Evolutionary conservation across 2,797 vertebrate species (phyloP).

Genomic region (Lacerta agilis): DNA sequence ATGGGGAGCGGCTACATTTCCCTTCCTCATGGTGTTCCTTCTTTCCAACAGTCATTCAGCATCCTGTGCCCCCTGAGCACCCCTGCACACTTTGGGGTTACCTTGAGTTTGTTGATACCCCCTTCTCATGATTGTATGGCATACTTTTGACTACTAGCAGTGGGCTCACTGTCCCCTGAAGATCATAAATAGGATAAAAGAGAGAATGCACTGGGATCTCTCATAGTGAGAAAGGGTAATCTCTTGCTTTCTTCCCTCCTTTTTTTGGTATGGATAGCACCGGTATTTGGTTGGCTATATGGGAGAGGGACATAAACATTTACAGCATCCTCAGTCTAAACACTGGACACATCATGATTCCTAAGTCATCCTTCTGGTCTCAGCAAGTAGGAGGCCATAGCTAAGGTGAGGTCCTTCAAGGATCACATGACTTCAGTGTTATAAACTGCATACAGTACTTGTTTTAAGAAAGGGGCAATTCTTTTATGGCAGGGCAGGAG

Average conservation of each 20-base stretch:
- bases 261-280: neutral
- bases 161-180: neutral
- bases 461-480: neutral
- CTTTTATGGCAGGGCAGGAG: neutral
- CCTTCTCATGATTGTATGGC: too few relatives aligned
- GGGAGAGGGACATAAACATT: neutral
- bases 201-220: neutral
- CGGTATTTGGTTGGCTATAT: neutral
- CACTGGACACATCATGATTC: neutral
- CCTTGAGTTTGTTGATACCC: too few relatives aligned
- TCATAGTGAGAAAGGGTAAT: neutral
- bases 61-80: too few relatives aligned
- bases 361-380: neutral
- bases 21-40: too few relatives aligned
- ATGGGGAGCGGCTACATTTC: neutral
- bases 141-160: too few relatives aligned
- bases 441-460: neutral
- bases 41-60: too few relatives aligned
- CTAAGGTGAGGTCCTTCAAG: neutral
- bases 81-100: too few relatives aligned
- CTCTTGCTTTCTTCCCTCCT: neutral
- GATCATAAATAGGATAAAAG: neutral
- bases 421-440: neutral
- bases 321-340: neutral
- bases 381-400: neutral